Conservation (phyloP, 1,140 invertebrate genomes). For the Arctopsyche grandis region DNA sequence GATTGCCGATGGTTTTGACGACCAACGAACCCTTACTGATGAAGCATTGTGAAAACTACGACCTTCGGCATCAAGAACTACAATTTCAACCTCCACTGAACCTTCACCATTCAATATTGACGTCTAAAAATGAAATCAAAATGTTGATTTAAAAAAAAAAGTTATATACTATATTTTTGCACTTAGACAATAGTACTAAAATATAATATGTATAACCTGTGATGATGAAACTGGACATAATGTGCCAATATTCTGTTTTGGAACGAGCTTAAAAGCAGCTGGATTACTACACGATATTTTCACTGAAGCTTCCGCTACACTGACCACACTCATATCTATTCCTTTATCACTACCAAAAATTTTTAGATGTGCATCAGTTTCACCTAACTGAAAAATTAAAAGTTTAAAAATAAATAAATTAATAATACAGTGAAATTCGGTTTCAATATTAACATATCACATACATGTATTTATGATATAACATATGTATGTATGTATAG, state of each 20-base stretch:
- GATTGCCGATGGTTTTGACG: constrained; percentile 4
- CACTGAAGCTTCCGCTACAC: constrained; percentile 5
- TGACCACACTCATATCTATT: not conserved
- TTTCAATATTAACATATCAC: too few species aligned
- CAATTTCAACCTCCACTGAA: constrained; percentile 37
- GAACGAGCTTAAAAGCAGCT: constrained; percentile 30
- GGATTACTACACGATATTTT: constrained; percentile 41
- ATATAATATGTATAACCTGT: constrained; percentile 44
- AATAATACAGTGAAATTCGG: not conserved
- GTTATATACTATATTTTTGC: constrained; percentile 3
- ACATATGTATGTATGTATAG: not conserved
- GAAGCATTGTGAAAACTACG: constrained; percentile 46
- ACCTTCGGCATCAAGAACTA: constrained; percentile 35
- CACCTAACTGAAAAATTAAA: constrained; percentile 45
- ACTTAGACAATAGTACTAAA: not conserved
- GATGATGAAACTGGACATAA: constrained; percentile 38
- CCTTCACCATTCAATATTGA: constrained; percentile 38
- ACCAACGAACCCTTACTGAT: constrained; percentile 38
- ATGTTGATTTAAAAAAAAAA: not conserved
- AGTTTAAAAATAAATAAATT: not conserved
- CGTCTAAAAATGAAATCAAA: constrained; percentile 28
- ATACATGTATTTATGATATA: too few species aligned
- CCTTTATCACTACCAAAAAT: constrained; percentile 23
- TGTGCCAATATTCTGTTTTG: constrained; percentile 13
- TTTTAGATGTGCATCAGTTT: constrained; percentile 44